Evolutionary conservation across 2,888 invertebrate genomes (phyloP), one percentile per base, ranked within the genome.

Genomic region (Craniophora ligustri): DNA sequence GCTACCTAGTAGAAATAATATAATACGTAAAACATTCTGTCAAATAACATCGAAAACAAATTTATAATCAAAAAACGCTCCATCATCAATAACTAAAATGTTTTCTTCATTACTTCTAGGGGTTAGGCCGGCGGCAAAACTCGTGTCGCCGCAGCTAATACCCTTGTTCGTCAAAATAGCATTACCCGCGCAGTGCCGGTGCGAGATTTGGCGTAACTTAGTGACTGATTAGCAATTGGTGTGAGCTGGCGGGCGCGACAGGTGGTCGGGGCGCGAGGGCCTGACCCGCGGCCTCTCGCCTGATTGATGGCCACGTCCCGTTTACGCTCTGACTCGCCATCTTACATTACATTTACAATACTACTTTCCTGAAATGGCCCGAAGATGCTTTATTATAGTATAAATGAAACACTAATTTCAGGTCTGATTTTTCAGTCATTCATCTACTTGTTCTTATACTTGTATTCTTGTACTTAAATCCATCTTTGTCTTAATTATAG

Each of bases 171-270:
- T 89, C 86, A 89, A 88, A 91, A 89, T 81, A 85, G 80, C 85
- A 88, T 88, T 88, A 89, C 77, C 74, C 77, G 71, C 78, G 77
- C 82, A 71, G 72, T 61, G 75, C 79, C 81, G 71, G 74, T 61
- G 76, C 81, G 77, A 59, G 91, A 92, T 92, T 92, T 89, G 85
- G 87, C 84, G 86, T 85, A 87, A 88, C 89, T 90, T 89, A 89
- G 90, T 92, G 92, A 92, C 92, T 92, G 92, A 92, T 92, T 92
- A 91, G 92, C 90, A 88, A 88, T 89, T 87, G 87, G 82, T 88
- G 85, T 79, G 84, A 83, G 85, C 82, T 85, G 85, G 82, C 82
- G 81, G 84, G 84, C 82, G 91, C 92, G 92, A 91, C 92, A 91
- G 92, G 91, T 89, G 88, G 90, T 87, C 85, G 87, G 85, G 82